Percentiles rank a stretch among this genome's conserved stretches.
Evolutionary conservation across 2,113 vertebrate species (phyloP).

Genomic region (Turdus rufiventris): DNA sequence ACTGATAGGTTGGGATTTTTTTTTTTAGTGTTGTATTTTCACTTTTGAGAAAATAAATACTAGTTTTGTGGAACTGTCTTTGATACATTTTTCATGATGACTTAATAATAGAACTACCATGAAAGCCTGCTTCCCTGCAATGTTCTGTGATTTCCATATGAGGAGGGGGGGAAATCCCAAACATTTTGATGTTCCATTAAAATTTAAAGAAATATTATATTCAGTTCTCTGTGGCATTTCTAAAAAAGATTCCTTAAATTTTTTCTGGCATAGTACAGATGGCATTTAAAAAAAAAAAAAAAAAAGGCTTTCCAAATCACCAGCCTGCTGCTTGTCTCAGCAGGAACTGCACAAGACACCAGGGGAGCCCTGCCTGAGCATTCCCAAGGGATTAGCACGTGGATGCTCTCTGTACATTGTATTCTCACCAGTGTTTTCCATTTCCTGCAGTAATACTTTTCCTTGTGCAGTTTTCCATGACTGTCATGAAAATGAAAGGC

Average conservation of each 20-base stretch:
- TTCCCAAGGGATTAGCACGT: fast-evolving
- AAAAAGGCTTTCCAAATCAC: background rate
- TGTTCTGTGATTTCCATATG: background rate
- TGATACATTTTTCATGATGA: slow-evolving; percentile 59
- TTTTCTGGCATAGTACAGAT: background rate
- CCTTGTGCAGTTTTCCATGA: background rate
- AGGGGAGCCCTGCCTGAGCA: background rate
- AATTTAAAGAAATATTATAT: slow-evolving; percentile 34
- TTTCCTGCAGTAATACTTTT: background rate
- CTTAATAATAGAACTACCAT: slow-evolving; percentile 24
- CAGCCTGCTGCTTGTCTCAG: background rate
- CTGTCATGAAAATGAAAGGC: background rate
- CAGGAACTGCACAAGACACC: background rate
- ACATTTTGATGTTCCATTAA: slow-evolving; percentile 49
- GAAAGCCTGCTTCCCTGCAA: background rate
- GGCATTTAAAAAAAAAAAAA: background rate
- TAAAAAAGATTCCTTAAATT: background rate
- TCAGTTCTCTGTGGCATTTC: background rate
- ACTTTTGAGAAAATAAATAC: slow-evolving; percentile 50
- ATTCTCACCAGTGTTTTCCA: background rate
- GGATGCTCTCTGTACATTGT: background rate
- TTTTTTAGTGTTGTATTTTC: background rate
- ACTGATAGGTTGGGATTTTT: background rate
- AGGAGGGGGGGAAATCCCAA: background rate
- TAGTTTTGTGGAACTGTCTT: slow-evolving; percentile 45